phyloP scores from a whole-genome alignment of 2,797 vertebrate species.

The Rhinichthys osculus region DNA sequence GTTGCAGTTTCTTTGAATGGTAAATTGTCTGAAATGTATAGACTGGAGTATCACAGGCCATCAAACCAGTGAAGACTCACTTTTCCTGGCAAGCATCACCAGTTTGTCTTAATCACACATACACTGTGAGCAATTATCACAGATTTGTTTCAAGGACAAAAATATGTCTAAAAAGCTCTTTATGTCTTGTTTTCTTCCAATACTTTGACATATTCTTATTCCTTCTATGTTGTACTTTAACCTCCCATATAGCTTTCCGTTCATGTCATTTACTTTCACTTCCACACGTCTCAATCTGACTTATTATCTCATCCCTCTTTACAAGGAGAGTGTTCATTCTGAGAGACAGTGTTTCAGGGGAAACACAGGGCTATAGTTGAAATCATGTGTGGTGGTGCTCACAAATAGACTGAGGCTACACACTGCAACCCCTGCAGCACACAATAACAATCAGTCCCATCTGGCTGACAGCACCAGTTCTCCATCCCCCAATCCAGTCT shows the following conservation, averaged over 20 bases:
- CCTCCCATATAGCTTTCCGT: not conserved
- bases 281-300: not conserved
- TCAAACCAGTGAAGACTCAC: slow-evolving; percentile 29
- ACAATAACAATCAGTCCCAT: slow-evolving; percentile 64
- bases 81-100: slow-evolving; percentile 39
- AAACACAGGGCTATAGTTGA: slow-evolving; percentile 31
- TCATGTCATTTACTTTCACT: not conserved
- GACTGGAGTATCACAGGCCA: not conserved
- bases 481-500: slow-evolving; percentile 43
- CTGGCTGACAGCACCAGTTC: slow-evolving; percentile 59
- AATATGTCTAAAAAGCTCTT: slow-evolving; percentile 50
- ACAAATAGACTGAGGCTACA: slow-evolving; percentile 43
- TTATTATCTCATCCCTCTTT: slow-evolving; percentile 12
- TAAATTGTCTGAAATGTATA: slow-evolving; percentile 15
- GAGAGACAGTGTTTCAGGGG: slow-evolving; percentile 40
- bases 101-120: slow-evolving; percentile 58
- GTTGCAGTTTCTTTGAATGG: slow-evolving; percentile 12
- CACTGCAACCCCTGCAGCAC: slow-evolving; percentile 50
- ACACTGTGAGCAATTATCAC: slow-evolving; percentile 54
- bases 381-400: slow-evolving; percentile 50
- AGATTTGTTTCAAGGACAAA: slow-evolving; percentile 35
- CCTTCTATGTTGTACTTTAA: not conserved
- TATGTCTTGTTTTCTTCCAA: slow-evolving; percentile 12
- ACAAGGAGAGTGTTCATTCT: slow-evolving; percentile 33
- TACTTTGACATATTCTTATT: not conserved